Evolutionary conservation across 2,113 vertebrate genomes (phyloP).

Genomic region (Mesembrinibis cayennensis): DNA sequence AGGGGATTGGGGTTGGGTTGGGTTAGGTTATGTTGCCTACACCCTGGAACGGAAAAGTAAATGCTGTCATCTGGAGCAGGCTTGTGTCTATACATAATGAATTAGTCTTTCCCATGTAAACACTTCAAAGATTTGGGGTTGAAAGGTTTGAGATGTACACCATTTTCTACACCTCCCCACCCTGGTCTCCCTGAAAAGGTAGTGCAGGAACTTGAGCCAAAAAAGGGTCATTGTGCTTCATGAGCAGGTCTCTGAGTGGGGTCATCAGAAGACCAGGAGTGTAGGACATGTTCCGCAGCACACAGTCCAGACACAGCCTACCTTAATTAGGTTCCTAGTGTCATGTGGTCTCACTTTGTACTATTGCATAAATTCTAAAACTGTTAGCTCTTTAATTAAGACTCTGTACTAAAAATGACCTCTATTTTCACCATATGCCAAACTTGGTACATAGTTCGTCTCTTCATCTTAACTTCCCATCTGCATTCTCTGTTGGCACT

Average conservation of each 20-base stretch:
- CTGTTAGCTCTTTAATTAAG: slow-evolving; percentile 35
- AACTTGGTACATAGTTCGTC: neutral
- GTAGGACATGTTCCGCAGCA: neutral
- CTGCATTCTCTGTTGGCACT: neutral
- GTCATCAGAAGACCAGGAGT: neutral
- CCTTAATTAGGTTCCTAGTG: neutral
- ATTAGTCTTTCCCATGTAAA: neutral
- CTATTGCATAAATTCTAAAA: neutral
- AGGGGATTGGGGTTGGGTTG: neutral
- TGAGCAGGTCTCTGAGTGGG: neutral
- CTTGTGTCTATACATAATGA: neutral
- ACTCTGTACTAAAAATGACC: neutral
- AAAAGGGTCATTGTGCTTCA: rapidly evolving
- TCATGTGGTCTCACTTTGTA: neutral
- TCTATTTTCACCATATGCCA: neutral
- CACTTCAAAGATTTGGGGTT: neutral
- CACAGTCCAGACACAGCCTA: neutral
- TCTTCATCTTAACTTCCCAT: slow-evolving; percentile 9
- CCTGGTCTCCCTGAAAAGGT: neutral
- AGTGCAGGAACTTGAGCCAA: neutral
- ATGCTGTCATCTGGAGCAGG: neutral
- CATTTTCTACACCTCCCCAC: neutral
- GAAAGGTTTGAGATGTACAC: neutral
- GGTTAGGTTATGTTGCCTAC: neutral
- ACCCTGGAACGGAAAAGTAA: neutral